Percentiles rank a stretch among this genome's conserved stretches.
phyloP scores from a whole-genome alignment of 2,797 vertebrate species.

The Clarias platycephalus region DNA sequence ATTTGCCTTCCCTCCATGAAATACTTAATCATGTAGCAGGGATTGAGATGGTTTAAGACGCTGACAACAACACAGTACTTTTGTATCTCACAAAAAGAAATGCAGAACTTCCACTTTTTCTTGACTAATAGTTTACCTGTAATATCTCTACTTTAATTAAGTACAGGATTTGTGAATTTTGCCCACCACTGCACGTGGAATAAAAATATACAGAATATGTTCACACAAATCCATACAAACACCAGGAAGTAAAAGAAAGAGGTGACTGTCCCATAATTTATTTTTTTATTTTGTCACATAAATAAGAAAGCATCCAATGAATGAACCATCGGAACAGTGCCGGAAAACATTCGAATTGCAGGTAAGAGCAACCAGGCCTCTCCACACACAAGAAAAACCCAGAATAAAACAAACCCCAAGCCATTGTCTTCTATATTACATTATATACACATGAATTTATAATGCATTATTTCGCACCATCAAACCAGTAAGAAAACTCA shows the following conservation, averaged over 20 bases:
- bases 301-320: constrained; percentile 11
- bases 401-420: constrained; percentile 21
- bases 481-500: constrained; percentile 14
- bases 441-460: constrained; percentile 33
- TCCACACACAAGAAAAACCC: constrained; percentile 15
- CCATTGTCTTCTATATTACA: constrained; percentile 30
- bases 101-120: too few species aligned
- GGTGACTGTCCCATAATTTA: constrained; percentile 8
- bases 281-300: constrained; percentile 41
- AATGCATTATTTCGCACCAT: constrained; percentile 2
- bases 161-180: too few species aligned
- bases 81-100: too few species aligned
- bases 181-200: neutral
- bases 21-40: too few species aligned
- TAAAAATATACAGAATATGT: neutral
- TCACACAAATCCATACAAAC: neutral
- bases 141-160: too few species aligned
- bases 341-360: constrained; percentile 25
- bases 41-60: too few species aligned
- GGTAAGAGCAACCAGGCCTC: constrained; percentile 13
- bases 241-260: neutral
- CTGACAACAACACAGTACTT: too few species aligned
- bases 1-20: too few species aligned
- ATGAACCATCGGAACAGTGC: constrained; percentile 5
- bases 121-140: too few species aligned